Base-by-base conservation (phyloP, 1,140 invertebrate genomes). In the Pachyrhynchus sulphureomaculatus region DNA sequence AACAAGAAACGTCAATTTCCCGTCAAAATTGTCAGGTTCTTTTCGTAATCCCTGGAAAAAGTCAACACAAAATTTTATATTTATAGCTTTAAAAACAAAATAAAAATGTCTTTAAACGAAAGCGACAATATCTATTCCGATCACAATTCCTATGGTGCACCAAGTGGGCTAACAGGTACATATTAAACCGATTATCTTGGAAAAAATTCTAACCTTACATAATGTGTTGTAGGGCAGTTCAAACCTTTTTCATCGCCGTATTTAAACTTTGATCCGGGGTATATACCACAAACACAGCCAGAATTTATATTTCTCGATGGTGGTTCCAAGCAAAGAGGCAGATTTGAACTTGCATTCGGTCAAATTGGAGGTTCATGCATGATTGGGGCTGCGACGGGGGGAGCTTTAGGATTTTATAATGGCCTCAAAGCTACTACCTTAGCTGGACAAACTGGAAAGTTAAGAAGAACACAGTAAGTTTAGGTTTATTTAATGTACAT, bases 291-390 rank as follows among this genome's bases (percentile, higher is more conserved):
- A 70, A 84, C 83, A 71, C 90, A 94, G 70, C 92, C 93, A 48
- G 92, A 97, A 80, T 97, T 92, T 71, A 92, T 98, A 69, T 93
- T 96, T 70, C 88, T 93, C 26, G 94, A 96, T 78, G 92, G 91
- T 47, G 86, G 86, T n/a, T 82, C 81, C 23, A 86, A 89, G 70
- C 86, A 90, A 65, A 76, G 92, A 76, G 92, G 91, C 20, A 78
- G 91, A 48, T 92, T 94, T 75, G 92, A 95, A 78, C 78, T 95
- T 51, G 93, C 93, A 12, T 93, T 98, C 75, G 92, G 91, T 61
- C 92, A 96, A 75, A 96, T 98, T 70, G 95, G 95, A 68, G 89
- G 87, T 68, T 89, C 89, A 32, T 91, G 88, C 67, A 89, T 94
- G 83, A 73, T 85, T 66, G 94, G 93, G 56, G 92, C 89, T 66